Evolutionary conservation across 2,888 invertebrate species (phyloP).

Genomic region (Archaeoteleia sp.): DNA sequence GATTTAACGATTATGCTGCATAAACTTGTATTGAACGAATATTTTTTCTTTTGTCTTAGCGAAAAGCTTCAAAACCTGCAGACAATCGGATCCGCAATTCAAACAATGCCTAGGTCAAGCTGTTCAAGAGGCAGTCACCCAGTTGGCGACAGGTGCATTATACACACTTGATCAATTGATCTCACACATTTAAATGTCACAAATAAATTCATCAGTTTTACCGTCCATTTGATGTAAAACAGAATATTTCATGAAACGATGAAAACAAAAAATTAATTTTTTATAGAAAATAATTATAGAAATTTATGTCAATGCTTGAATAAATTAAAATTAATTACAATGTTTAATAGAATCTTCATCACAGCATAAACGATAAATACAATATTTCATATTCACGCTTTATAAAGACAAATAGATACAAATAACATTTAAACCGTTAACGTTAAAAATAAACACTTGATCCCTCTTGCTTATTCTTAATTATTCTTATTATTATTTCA

Average conservation of each 20-base stretch:
- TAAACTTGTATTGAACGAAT: slow-evolving; percentile 8
- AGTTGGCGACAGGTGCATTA: slow-evolving; percentile 78
- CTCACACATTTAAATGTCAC: not conserved
- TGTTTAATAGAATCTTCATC: slow-evolving; percentile 7
- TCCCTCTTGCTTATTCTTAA: too few relatives aligned
- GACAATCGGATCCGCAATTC: slow-evolving; percentile 77
- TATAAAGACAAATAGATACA: too few relatives aligned
- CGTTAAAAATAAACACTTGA: too few relatives aligned
- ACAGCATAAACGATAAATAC: too few relatives aligned
- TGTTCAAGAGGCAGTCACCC: slow-evolving; percentile 77
- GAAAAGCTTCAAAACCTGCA: slow-evolving; percentile 78
- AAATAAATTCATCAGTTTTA: not conserved
- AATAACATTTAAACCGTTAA: too few relatives aligned
- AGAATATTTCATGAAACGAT: not conserved
- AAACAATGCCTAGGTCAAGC: slow-evolving; percentile 79
- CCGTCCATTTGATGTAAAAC: not conserved
- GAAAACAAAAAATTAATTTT: slow-evolving; percentile 10
- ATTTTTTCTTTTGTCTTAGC: slow-evolving; percentile 74
- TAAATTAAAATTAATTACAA: slow-evolving; percentile 23
- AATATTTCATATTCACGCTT: too few relatives aligned
- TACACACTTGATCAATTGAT: slow-evolving; percentile 2
- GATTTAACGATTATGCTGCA: slow-evolving; percentile 32
- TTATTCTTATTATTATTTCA: too few relatives aligned
- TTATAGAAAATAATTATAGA: slow-evolving; percentile 20
- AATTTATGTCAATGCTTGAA: slow-evolving; percentile 39